Percentiles rank a stretch among this genome's conserved stretches.
Evolutionary conservation across 2,113 vertebrate genomes (phyloP).

Genomic region (Sinocyclocheilus maitianheensis): DNA sequence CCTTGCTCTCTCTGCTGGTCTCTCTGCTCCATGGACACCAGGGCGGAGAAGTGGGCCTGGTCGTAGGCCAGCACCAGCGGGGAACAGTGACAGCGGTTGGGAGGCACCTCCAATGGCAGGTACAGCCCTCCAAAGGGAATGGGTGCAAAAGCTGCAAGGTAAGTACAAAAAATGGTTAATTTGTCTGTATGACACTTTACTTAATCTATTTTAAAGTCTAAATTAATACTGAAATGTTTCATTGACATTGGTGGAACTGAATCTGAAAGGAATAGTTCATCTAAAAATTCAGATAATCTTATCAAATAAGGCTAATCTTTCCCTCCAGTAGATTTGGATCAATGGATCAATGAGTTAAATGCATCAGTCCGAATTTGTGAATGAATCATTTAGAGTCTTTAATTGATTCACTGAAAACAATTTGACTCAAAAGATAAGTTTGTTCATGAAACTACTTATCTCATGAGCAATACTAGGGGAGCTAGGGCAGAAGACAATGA

Average conservation of each 20-base stretch:
- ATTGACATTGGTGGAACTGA: background rate
- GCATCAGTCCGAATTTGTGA: background rate
- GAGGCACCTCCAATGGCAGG: constrained; percentile 95
- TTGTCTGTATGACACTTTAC: background rate
- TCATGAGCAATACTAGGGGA: background rate
- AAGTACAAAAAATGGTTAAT: background rate
- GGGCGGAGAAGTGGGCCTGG: constrained; percentile 97
- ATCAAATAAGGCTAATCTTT: background rate
- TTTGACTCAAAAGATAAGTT: background rate
- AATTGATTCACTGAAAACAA: background rate
- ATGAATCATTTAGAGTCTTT: background rate
- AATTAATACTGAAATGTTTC: background rate
- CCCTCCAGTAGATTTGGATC: background rate
- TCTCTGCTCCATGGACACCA: constrained; percentile 98
- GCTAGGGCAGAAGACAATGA: background rate
- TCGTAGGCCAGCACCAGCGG: constrained; percentile 97
- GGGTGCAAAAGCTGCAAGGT: constrained; percentile 88
- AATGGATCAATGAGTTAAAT: no score
- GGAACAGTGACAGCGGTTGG: constrained; percentile 96
- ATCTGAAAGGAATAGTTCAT: background rate
- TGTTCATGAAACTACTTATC: background rate
- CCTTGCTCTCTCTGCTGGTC: constrained; percentile 98
- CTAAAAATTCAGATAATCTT: background rate
- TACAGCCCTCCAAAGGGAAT: constrained; percentile 97
- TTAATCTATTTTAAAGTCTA: background rate